phyloP scores from a whole-genome alignment of 1,140 invertebrate genomes.

The Helicoverpa armigera region DNA sequence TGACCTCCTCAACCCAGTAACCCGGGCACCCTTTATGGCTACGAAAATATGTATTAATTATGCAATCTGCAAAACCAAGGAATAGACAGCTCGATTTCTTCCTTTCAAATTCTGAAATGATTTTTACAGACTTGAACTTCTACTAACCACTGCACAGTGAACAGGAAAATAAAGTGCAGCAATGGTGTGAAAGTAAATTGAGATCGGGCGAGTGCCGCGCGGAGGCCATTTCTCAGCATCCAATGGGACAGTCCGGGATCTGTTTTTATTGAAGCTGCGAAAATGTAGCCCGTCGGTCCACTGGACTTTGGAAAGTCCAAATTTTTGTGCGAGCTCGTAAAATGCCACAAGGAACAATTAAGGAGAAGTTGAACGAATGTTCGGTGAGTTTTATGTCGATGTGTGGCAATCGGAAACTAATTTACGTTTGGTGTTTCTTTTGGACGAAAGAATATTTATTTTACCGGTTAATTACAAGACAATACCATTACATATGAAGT shows the following conservation, averaged over 20 bases:
- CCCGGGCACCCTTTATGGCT: too few species aligned
- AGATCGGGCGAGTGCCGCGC: conserved; percentile 28
- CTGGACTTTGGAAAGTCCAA: conserved; percentile 5
- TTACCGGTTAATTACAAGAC: too few species aligned
- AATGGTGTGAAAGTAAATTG: conserved; percentile 45
- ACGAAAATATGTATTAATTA: too few species aligned
- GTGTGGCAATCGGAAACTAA: too few species aligned
- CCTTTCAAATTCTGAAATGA: background rate
- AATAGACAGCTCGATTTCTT: too few species aligned
- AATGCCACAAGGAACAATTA: conserved; percentile 2
- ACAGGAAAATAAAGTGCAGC: conserved; percentile 43
- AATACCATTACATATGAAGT: too few species aligned
- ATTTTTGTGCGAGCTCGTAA: conserved; percentile 3
- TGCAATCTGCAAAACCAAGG: too few species aligned
- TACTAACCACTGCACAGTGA: background rate
- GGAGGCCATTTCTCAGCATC: conserved; percentile 19
- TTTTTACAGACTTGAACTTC: background rate
- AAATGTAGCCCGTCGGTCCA: background rate
- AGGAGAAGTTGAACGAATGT: too few species aligned
- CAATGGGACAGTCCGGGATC: conserved; percentile 35
- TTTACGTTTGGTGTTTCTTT: too few species aligned
- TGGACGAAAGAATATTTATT: too few species aligned
- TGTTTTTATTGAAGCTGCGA: conserved; percentile 27
- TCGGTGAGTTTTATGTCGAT: too few species aligned
- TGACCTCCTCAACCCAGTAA: too few species aligned